Percentiles rank a stretch among this genome's conserved stretches.
Conservation (phyloP, 2,888 invertebrate genomes). For the Noctua janthina region DNA sequence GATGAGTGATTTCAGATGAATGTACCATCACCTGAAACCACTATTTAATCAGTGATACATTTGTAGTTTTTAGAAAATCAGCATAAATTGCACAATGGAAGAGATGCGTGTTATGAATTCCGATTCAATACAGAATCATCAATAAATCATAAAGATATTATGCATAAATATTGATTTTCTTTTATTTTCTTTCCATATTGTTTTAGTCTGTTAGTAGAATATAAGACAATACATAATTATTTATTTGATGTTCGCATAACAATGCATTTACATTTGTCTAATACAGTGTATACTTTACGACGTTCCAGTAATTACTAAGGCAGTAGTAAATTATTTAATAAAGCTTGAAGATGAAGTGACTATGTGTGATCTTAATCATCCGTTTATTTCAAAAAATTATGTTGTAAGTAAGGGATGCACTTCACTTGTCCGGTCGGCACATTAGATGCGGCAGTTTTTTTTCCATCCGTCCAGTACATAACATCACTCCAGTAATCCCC, state of each 20-base stretch:
- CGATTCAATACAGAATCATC: neutral
- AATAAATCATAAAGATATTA: neutral
- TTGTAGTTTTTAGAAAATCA: neutral
- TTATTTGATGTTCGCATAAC: neutral
- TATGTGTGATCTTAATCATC: conserved; percentile 29
- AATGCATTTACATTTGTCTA: neutral
- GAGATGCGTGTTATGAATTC: conserved; percentile 30
- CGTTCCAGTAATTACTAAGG: conserved; percentile 1
- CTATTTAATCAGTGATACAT: neutral
- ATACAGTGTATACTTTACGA: neutral
- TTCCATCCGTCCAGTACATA: too few species aligned
- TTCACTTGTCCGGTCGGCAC: neutral
- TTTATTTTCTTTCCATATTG: conserved; percentile 1
- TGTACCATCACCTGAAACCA: neutral
- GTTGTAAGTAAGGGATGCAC: neutral
- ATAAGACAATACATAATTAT: neutral
- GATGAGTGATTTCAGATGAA: conserved; percentile 4
- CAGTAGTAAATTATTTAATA: conserved; percentile 21
- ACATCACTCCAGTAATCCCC: too few species aligned
- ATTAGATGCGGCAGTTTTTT: neutral
- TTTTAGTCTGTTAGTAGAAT: neutral
- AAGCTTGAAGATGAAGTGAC: conserved; percentile 28
- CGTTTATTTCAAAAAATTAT: conserved; percentile 13
- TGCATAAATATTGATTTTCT: neutral
- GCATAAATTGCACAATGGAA: neutral